Evolutionary conservation across 2,888 invertebrate species (phyloP), one percentile per base, ranked within the genome.

Genomic region (Dermolepida albohirtum): DNA sequence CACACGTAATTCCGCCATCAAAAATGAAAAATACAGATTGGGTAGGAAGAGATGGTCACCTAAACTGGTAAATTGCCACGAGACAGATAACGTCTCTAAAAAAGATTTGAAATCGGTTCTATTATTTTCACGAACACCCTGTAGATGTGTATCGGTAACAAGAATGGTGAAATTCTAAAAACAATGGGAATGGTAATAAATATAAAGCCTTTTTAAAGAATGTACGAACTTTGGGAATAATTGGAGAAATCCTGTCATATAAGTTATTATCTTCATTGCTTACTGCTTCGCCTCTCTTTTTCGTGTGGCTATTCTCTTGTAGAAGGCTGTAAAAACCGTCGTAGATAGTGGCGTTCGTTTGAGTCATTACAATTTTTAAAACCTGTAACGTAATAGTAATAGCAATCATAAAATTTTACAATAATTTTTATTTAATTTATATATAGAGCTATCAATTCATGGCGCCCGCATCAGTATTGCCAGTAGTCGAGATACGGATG

Each of bases 171-270:
- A 90, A 82, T 89, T 92, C 90, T 91, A 82, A 41, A 87, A 71
- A 59, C 14, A 8, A 41, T 16, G 1, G 1, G 22, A 55, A 43
- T 14, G 5, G 1, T 40, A 41, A 5, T 39, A 16, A 17, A 17
- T 5, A 17, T 2, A 1, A 55, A 55, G 29, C 7, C 39, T 16
- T 11, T 7, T 7, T 6, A 11, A 47, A 6, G 7, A 17, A 47
- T 47, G 11, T 5, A 47, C 16, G 6, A 12, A 91, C 92, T 87
- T 93, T 94, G 84, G 94, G 94, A 85, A 94, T 89, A 72, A 93
- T 87, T 27, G 94, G 93, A 17, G 91, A 88, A 70, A 93, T 83
- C 79, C 90, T 87, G 43, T 87, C 85, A 77, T 90, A 87, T 64
- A 89, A 79, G 64, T 89, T 87, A 71, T 84, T 84, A 65, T 78